A percentile compares a stretch with the other conserved stretches of the same genome.
Conservation (phyloP, 2,797 vertebrate species). For the Martes flavigula region DNA sequence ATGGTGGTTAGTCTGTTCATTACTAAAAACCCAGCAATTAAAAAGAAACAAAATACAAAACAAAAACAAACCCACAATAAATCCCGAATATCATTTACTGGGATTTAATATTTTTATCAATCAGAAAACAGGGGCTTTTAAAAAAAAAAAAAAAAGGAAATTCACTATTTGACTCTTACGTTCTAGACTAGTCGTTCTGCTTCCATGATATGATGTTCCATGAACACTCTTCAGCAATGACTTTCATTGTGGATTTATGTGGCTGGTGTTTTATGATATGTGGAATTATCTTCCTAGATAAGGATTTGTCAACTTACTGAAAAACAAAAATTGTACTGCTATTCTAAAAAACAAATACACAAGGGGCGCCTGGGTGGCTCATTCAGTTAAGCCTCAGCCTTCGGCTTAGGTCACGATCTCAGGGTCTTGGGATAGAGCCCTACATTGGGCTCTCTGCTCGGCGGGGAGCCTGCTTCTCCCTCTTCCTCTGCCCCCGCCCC, state of each 20-base stretch:
- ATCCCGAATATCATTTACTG: neutral
- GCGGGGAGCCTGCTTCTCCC: neutral
- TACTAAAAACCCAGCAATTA: neutral
- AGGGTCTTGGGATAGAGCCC: neutral
- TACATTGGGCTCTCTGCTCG: fast-evolving
- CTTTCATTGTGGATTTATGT: neutral
- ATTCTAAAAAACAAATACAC: neutral
- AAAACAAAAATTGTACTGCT: neutral
- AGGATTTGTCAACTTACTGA: neutral
- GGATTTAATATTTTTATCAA: neutral
- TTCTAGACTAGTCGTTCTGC: neutral
- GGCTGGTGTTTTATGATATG: neutral
- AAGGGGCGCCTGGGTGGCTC: neutral
- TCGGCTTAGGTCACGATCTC: neutral
- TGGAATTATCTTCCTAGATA: neutral
- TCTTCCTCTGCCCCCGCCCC: neutral
- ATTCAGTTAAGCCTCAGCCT: neutral
- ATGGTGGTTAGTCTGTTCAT: neutral
- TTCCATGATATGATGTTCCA: neutral
- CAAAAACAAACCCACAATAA: neutral
- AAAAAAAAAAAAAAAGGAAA: neutral
- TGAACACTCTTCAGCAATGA: neutral
- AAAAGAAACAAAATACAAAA: neutral
- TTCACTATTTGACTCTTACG: neutral
- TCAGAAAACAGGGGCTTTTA: neutral